These are phyloP conservation scores for Orbicella faveolata DNA, from an alignment of 64 coral and sea anemone genomes.

Conservation along the genomic window DNA sequence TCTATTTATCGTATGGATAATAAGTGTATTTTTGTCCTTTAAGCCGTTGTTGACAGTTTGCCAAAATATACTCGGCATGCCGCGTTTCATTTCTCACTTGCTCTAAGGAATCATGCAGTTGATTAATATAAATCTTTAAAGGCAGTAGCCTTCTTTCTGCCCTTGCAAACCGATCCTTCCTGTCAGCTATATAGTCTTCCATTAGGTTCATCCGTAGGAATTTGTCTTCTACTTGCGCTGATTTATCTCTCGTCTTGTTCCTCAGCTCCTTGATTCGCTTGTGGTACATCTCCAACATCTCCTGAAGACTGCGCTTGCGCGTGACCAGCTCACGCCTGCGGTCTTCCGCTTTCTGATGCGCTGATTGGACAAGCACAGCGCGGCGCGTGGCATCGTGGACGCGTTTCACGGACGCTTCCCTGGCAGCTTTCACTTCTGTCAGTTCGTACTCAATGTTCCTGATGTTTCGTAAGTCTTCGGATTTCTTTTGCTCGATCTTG, in stretches of 20 bases:
- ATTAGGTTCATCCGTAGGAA: constrained; percentile 43
- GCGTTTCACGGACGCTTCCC: constrained; percentile 51
- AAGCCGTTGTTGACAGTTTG: constrained; percentile 49
- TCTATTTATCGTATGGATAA: constrained; percentile 23
- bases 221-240: constrained; percentile 30
- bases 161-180: constrained; percentile 41
- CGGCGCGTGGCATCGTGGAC: constrained; percentile 44
- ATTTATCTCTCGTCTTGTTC: constrained; percentile 17
- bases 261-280: constrained; percentile 50
- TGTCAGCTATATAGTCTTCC: constrained; percentile 56
- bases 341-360: constrained; percentile 53
- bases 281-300: constrained; percentile 66
- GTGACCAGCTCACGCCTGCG: constrained; percentile 27
- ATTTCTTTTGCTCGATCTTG: constrained; percentile 41
- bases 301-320: constrained; percentile 47
- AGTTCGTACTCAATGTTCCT: constrained; percentile 81
- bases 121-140: constrained; percentile 73
- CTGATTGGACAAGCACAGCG: constrained; percentile 32
- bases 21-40: constrained; percentile 29
- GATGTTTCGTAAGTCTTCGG: constrained; percentile 57
- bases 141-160: constrained; percentile 70
- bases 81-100: constrained; percentile 39
- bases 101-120: constrained; percentile 61
- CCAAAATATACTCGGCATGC: constrained; percentile 42
- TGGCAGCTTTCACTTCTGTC: constrained; percentile 63